Conservation (phyloP, 2,888 invertebrate genomes). For the Erynnis tages region DNA sequence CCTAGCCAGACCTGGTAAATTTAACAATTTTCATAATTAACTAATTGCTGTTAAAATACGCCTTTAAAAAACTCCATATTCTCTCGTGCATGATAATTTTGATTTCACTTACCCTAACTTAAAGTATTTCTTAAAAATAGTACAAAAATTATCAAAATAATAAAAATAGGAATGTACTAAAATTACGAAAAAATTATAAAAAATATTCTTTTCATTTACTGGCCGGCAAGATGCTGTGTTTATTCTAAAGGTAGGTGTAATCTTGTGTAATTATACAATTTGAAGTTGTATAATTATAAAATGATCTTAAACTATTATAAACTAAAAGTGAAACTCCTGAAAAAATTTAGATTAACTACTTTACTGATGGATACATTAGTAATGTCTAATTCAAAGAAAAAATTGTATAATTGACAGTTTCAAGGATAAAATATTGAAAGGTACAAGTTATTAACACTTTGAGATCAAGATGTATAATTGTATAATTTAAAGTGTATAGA, state of each 20-base stretch:
- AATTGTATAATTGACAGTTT: constrained; percentile 12
- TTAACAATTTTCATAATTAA: no score
- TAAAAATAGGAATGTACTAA: constrained; percentile 18
- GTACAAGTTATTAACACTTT: neutral
- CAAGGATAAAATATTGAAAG: neutral
- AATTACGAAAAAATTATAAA: neutral
- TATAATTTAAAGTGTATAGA: constrained; percentile 14
- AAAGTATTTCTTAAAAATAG: no score
- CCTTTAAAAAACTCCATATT: no score
- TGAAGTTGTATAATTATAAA: constrained; percentile 1
- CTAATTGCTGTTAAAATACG: no score
- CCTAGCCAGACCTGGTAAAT: no score
- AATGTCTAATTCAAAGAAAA: no score
- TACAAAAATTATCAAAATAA: neutral
- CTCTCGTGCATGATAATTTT: no score
- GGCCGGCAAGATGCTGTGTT: constrained; percentile 22
- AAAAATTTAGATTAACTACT: no score
- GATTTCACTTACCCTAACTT: no score
- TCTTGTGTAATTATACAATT: neutral
- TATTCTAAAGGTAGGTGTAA: constrained; percentile 3
- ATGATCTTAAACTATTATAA: neutral
- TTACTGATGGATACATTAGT: no score
- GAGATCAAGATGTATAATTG: constrained; percentile 24
- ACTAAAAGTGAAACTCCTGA: no score
- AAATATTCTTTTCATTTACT: constrained; percentile 11